These are phyloP conservation scores for Volucella inanis DNA, from an alignment of 2,888 invertebrate species.

Conservation along the genomic window DNA sequence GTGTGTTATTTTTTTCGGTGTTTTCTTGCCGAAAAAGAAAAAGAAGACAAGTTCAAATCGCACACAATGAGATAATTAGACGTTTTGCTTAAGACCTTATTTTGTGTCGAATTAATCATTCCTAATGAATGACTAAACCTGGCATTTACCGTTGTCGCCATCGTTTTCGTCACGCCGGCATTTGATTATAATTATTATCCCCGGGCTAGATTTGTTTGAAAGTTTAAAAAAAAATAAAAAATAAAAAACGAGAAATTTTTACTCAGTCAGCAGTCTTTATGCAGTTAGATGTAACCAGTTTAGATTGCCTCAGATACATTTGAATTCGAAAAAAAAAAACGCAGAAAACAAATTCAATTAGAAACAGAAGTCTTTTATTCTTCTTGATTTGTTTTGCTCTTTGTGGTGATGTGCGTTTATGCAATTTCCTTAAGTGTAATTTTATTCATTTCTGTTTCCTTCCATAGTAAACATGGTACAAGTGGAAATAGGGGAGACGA, in stretches of 20 bases:
- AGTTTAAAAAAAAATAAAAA: too few species aligned
- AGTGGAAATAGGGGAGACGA: too few species aligned
- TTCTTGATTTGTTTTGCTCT: slow-evolving; percentile 7
- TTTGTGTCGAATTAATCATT: slow-evolving; percentile 62
- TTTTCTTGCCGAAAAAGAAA: slow-evolving; percentile 18
- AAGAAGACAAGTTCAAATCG: slow-evolving; percentile 19
- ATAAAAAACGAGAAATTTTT: neutral
- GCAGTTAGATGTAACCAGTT: slow-evolving; percentile 31
- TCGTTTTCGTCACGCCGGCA: slow-evolving; percentile 15
- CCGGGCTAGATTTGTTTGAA: neutral
- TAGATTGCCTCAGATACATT: slow-evolving; percentile 15
- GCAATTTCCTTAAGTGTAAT: slow-evolving; percentile 73
- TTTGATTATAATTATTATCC: slow-evolving; percentile 43
- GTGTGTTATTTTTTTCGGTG: slow-evolving; percentile 7
- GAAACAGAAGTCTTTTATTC: slow-evolving; percentile 39
- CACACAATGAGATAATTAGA: slow-evolving; percentile 61
- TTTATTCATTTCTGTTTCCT: slow-evolving; percentile 68
- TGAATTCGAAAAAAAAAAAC: neutral
- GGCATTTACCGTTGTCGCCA: neutral
- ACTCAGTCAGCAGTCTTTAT: neutral
- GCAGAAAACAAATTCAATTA: slow-evolving; percentile 35
- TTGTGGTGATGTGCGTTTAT: neutral
- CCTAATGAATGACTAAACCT: slow-evolving; percentile 58
- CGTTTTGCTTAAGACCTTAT: slow-evolving; percentile 53
- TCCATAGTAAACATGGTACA: neutral